A percentile compares a stretch with the other conserved stretches of the same genome.
Conservation (phyloP, 2,888 invertebrate genomes). For the Atethmia centrago region DNA sequence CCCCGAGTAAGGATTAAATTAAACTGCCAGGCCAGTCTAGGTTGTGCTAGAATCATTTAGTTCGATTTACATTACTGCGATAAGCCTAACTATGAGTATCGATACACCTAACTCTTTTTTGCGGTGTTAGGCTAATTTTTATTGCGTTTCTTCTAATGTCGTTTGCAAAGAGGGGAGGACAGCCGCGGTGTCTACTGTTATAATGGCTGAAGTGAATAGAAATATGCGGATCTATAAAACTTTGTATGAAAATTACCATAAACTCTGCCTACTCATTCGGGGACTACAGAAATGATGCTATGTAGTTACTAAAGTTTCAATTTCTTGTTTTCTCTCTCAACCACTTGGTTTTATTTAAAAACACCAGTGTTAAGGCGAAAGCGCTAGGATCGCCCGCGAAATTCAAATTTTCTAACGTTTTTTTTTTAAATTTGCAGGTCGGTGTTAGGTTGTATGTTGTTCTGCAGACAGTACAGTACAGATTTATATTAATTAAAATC, state of each 20-base stretch:
- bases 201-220: conserved; percentile 12
- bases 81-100: too few relatives aligned
- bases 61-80: background rate
- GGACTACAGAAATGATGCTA: background rate
- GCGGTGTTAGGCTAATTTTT: background rate
- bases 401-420: background rate
- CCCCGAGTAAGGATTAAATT: conserved; percentile 12
- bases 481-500: background rate
- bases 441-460: background rate
- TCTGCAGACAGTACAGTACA: too few relatives aligned
- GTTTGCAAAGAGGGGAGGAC: conserved; percentile 1
- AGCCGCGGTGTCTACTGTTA: background rate
- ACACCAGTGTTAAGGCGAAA: background rate
- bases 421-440: background rate
- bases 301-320: background rate
- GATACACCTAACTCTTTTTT: background rate
- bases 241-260: background rate
- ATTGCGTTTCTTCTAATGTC: background rate
- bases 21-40: background rate
- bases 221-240: background rate
- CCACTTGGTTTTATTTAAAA: background rate
- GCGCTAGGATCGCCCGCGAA: background rate
- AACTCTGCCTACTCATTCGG: background rate
- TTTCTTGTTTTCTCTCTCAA: background rate
- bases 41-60: conserved; percentile 1